Base-by-base conservation (phyloP, 2,113 vertebrate genomes). In the Anser cygnoides region DNA sequence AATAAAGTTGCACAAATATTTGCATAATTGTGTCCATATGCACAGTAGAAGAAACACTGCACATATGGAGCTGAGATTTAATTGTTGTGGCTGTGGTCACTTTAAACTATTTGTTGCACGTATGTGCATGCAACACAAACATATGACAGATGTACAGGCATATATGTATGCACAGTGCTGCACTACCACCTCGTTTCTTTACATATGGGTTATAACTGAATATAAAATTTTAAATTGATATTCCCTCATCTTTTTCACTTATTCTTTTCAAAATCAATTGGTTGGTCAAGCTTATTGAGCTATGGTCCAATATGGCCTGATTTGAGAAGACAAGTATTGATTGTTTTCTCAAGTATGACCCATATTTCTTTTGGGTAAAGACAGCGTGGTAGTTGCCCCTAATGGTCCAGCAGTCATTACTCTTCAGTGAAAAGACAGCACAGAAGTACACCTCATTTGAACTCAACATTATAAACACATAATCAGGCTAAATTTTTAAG, bases 231-330 rank as follows among this genome's bases (percentile, higher is more conserved):
- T 54, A 25, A 77, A 83, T 66, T 65, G 39, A 7, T 14, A 6
- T 84, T 85, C 73, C 61, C 26, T 83, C 8, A 49, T 33, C n/a
- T 74, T 50, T 84, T 81, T 44, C 49, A 59, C 54, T 89, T 86
- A 59, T 23, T 89, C 43, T 90, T 91, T 87, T 68, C 35, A 50
- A 84, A 94, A 92, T 95, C 37, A 81, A 18, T 72, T 72, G 35
- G 21, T 83, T 73, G 54, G 58, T 72, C 61, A 85, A 29, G 14
- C 21, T 65, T 70, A 25, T 12, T 81, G 91, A 94, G 35, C 67
- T 81, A 13, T 83, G 44, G 81, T 21, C 72, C 49, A 68, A 11
- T 70, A 44, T 49, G 26, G 74, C 33, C 57, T 90, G 72, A 84
- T 90, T 73, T 91, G 84, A 83, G 92, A 71, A 82, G 63, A 85